Base-by-base conservation (phyloP, 53 echinoderm and acorn worm genomes). In the Holothuria leucospilota region DNA sequence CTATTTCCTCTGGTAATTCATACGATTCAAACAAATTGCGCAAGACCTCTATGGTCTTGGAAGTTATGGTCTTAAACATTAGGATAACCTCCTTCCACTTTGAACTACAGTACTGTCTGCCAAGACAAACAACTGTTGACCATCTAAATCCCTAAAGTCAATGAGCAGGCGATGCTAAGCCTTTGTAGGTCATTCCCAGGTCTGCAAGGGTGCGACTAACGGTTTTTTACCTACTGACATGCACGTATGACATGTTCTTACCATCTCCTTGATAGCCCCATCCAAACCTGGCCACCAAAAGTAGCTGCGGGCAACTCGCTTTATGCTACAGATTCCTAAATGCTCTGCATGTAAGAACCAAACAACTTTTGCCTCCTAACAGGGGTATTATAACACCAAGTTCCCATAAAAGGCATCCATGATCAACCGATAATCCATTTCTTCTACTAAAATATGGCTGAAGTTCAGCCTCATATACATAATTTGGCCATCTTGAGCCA, bases 1-100 rank as follows among this genome's bases (percentile, higher is more conserved):
- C 89, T 41, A 94, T 56, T 78, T 85, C 68, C 61, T 90, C 87
- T 52, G 90, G 90, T 29, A 93, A 39, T n/a, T 90, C 90, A 85
- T 88, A 81, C 13, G 65, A 72, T 63, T 70, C 87, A 53, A 94
- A 89, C 61, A 92, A 77, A 27, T 40, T 74, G n/a, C 87, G 61
- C 72, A 94, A 58, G 59, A 69, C 78, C 27, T 78, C 56, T 21
- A 89, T 89, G 11, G 82, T 78, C 46, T 77, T 46, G 24, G 39
- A 70, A 13, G 87, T 24, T 20, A 61, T 60, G 6, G 62, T 81
- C 5, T 60, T 81, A 21, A 6, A 16, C 90, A 78, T 65, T 13
- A 52, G 53, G 23, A 67, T 20, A 38, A 73, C 82, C 29, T 88
- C 88, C 15, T 59, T 25, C 64, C 88, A 88, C 18, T 88, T 88